Evolutionary conservation across 2,113 vertebrate genomes (phyloP).

Genomic region (Semnornis frantzii): DNA sequence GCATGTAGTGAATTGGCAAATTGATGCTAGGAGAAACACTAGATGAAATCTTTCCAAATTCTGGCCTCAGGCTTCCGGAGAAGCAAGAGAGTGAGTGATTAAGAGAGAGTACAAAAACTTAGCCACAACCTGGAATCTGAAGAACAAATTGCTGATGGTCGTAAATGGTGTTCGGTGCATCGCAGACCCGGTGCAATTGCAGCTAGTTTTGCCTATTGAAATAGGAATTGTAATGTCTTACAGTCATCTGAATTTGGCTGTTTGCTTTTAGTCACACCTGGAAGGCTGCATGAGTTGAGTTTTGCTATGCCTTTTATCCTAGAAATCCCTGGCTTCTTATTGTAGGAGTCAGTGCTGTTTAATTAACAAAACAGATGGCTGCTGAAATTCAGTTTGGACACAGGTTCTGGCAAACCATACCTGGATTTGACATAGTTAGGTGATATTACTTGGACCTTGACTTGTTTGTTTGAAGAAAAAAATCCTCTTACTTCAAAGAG

Average conservation of each 20-base stretch:
- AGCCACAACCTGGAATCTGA: not conserved
- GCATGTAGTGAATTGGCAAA: not conserved
- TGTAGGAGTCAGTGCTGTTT: slow-evolving; percentile 1
- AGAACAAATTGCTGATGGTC: not conserved
- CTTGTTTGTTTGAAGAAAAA: slow-evolving; percentile 16
- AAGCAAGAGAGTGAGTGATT: not conserved
- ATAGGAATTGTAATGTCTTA: not conserved
- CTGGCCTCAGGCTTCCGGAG: not conserved
- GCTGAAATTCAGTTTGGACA: slow-evolving; percentile 24
- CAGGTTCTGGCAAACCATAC: slow-evolving; percentile 3
- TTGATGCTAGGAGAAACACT: not conserved
- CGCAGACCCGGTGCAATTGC: not conserved
- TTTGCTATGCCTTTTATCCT: not conserved
- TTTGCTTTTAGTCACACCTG: slow-evolving; percentile 14
- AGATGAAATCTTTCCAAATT: not conserved
- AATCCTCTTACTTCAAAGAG: not conserved
- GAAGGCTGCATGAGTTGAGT: not conserved
- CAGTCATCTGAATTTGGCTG: not conserved
- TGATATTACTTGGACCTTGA: not conserved
- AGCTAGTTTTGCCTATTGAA: not conserved
- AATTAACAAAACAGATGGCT: slow-evolving; percentile 55
- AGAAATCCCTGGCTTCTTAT: not conserved
- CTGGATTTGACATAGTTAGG: slow-evolving; percentile 15
- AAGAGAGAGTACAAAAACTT: not conserved
- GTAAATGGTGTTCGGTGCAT: not conserved